Conservation (phyloP, 2,888 invertebrate species). For the Terebella lapidaria region DNA sequence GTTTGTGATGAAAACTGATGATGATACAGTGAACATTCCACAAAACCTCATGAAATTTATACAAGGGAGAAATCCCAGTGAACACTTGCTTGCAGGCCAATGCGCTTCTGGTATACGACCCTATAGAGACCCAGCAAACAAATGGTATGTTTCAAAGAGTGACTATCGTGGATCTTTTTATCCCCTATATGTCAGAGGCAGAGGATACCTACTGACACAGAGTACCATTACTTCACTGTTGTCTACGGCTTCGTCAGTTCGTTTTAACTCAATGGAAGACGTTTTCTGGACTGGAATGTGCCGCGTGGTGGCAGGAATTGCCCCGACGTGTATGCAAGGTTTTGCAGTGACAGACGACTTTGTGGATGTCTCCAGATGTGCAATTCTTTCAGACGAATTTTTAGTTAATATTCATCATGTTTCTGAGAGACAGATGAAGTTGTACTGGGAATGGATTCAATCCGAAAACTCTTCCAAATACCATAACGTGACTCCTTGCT, state of each 20-base stretch:
- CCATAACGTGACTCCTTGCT: too few species aligned
- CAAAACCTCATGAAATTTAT: conserved; percentile 19
- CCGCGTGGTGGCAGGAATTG: conserved; percentile 18
- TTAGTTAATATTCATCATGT: not conserved
- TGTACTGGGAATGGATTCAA: not conserved
- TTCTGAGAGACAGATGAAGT: not conserved
- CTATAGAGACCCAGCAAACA: conserved; percentile 19
- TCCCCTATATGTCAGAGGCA: conserved; percentile 26
- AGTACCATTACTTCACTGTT: conserved; percentile 14
- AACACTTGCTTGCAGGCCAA: conserved; percentile 19
- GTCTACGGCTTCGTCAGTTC: conserved; percentile 14
- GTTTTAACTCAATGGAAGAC: conserved; percentile 25
- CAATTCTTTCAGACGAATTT: not conserved
- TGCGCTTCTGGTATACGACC: conserved; percentile 26
- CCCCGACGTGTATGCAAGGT: conserved; percentile 10
- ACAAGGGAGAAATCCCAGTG: not conserved
- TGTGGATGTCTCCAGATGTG: not conserved
- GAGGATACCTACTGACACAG: conserved; percentile 24
- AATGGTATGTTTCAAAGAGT: conserved; percentile 17
- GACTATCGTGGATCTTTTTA: conserved; percentile 25
- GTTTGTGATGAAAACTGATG: conserved; percentile 27
- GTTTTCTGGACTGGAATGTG: conserved; percentile 25
- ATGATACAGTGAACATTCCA: conserved; percentile 26
- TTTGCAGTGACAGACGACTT: not conserved
- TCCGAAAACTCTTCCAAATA: too few species aligned